Conservation (phyloP, 2,113 vertebrate species). For the Malaclemys terrapin region DNA sequence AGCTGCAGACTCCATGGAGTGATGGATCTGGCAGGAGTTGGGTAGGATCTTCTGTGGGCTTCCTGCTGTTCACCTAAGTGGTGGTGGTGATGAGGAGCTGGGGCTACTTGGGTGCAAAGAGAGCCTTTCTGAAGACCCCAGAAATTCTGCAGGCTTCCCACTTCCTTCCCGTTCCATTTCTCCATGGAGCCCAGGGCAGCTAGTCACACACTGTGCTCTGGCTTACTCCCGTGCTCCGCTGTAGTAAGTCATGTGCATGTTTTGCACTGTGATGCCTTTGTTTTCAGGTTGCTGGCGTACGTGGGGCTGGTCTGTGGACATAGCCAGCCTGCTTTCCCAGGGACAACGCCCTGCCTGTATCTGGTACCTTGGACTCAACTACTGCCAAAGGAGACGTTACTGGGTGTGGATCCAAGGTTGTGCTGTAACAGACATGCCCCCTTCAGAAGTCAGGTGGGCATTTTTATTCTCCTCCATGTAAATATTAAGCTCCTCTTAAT, state of each 20-base stretch:
- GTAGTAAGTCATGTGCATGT: not conserved
- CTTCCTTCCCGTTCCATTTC: not conserved
- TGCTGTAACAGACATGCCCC: too few relatives aligned
- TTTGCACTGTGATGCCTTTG: not conserved
- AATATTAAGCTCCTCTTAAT: not conserved
- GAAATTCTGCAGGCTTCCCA: not conserved
- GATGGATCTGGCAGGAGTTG: too few relatives aligned
- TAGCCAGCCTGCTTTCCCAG: too few relatives aligned
- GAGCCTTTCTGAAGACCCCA: too few relatives aligned
- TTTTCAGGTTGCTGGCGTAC: too few relatives aligned
- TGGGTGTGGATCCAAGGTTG: too few relatives aligned
- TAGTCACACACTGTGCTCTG: not conserved
- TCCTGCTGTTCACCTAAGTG: not conserved
- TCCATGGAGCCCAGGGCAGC: not conserved
- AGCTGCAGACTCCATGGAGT: not conserved
- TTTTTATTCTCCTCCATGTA: not conserved
- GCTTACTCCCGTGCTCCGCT: not conserved
- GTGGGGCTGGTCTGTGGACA: too few relatives aligned
- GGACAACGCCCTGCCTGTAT: too few relatives aligned
- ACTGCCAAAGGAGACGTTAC: too few relatives aligned
- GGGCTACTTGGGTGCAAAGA: not conserved
- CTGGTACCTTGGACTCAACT: too few relatives aligned
- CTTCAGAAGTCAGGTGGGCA: not conserved
- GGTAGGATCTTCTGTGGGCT: not conserved
- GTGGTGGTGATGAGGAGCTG: not conserved